Base-by-base conservation (phyloP, 2,113 vertebrate species). In the Silurus glanis region DNA sequence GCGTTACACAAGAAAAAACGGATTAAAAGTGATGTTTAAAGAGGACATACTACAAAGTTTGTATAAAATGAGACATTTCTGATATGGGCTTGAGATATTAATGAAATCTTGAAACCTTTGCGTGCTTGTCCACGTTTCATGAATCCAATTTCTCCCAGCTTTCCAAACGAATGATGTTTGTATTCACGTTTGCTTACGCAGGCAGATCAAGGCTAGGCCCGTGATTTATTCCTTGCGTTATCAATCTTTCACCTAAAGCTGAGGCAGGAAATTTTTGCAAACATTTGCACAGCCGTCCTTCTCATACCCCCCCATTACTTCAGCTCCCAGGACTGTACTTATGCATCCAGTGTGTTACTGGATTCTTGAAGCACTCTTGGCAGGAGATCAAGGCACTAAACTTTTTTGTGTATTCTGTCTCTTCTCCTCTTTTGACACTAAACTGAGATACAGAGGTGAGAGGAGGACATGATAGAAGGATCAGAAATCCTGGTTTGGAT, bases 301-400 rank as follows among this genome's bases (percentile, higher is more conserved):
- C 8, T 12, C 7, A 13, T 19, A 0, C 37, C 56, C 56, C 83
- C 5, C 55, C 45, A 74, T 79, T 78, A 71, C 62, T 69, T 8
- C 37, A 49, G 74, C 59, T 80, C 55, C 47, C 78, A 21, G 28
- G 21, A 80, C n/a, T 12, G 25, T 61, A 21, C 78, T 59, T 17
- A 0, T 45, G 9, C 28, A 3, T 5, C 25, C 9, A 21, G 85
- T 51, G 13, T 74, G 66, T 83, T 85, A 51, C 78, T 49, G 80
- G 19, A 45, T 71, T 66, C 85, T 82, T 23, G 16, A 71, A 71
- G 67, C 62, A 53, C 28, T 8, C 55, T 79, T 88, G 87, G 83
- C 85, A 85, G 87, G 19, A 83, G 58, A 83, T 87, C 16, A 88
- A 90, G 71, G 51, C 58, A 71, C 64, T 6, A 21, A 47, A 47